Evolutionary conservation across 2,113 vertebrate genomes (phyloP).

Genomic region (Catharus bicknelli): DNA sequence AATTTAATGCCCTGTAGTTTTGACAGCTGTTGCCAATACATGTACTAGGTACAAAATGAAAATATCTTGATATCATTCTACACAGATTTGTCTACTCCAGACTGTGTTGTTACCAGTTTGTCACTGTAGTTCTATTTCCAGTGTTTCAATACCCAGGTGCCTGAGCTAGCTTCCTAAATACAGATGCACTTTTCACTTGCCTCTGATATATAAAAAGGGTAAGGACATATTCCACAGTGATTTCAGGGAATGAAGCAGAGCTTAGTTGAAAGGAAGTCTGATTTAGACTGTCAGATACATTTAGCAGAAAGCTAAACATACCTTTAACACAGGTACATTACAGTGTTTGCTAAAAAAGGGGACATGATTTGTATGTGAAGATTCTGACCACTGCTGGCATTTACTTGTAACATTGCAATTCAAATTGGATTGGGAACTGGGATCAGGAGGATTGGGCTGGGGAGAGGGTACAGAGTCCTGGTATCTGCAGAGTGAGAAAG

Average conservation of each 20-base stretch:
- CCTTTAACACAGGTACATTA: not conserved
- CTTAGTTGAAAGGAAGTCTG: not conserved
- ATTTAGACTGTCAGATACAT: not conserved
- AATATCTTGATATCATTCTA: not conserved
- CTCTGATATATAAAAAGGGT: not conserved
- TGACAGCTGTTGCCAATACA: not conserved
- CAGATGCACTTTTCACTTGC: not conserved
- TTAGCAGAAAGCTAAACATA: not conserved
- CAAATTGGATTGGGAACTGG: not conserved
- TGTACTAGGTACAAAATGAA: not conserved
- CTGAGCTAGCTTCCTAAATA: not conserved
- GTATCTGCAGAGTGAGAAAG: not conserved
- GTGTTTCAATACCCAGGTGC: not conserved
- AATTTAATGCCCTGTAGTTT: constrained; percentile 23
- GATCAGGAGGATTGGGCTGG: not conserved
- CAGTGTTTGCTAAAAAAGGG: not conserved
- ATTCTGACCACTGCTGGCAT: not conserved
- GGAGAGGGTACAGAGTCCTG: not conserved
- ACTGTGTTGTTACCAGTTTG: not conserved
- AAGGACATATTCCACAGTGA: not conserved
- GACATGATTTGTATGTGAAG: fast-evolving
- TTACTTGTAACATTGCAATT: not conserved
- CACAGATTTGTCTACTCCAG: not conserved
- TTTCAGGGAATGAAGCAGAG: not conserved
- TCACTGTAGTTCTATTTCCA: not conserved